Evolutionary conservation across 1,140 invertebrate genomes (phyloP), one percentile per base, ranked within the genome.

Genomic region (Heliconius melpomene): DNA sequence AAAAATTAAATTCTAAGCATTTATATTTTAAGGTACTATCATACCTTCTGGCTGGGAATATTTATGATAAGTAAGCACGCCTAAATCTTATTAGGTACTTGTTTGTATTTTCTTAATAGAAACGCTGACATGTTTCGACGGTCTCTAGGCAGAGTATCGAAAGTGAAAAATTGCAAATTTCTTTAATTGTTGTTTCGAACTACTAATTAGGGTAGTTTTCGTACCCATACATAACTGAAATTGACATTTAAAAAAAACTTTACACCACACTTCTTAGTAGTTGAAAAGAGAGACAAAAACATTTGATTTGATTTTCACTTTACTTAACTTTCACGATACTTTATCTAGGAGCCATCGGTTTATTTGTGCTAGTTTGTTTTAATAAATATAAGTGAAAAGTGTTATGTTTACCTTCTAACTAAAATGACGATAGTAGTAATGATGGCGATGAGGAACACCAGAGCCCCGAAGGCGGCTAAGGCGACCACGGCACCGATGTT

Each of bases 401-500:
- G 26, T 8, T 3, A 11, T 66, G 3, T 81, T 89, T 95, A 99
- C 98, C 98, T 98, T 95, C 97, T 95, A 78, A 98, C 96, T 78
- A 99, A 94, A 73, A 98, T 98, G 75, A 98, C 97, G 73, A 98
- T 97, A 7, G 98, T 98, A 1, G 98, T 98, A 78, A 98, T 97
- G 77, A 98, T 96, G 20, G 98, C 98, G 36, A 98, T 97, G 26
- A 99, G 95, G 87, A 99, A 98, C 1, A 98, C 97, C 84, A 99
- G 97, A 8, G 97, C 98, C 75, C 98, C 98, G 89, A 98, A 98
- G 1, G 98, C 97, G 20, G 97, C 98, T 16, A 98, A 94, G 2
- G 98, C 98, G 75, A 99, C 98, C 73, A 99, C 98, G 1, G 98
- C 97, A 36, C 97, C 97, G 72, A 98, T 94, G 92, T 98, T 98